These are phyloP conservation scores for Burhinus oedicnemus DNA, from an alignment of 2,113 vertebrate genomes.

Conservation along the genomic window DNA sequence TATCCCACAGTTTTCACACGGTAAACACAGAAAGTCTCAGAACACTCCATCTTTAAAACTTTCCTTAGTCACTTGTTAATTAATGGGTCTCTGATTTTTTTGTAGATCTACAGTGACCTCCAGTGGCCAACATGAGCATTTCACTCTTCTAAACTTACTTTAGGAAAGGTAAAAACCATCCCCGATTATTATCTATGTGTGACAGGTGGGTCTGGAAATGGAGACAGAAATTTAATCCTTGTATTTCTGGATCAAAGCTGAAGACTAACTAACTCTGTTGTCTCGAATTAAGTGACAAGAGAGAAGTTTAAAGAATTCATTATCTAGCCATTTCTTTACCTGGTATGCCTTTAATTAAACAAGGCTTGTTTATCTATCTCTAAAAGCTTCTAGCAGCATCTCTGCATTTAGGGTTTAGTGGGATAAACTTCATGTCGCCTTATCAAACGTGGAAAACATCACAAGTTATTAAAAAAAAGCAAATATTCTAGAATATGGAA, in stretches of 20 bases:
- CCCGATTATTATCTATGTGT: background rate
- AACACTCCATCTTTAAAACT: constrained; percentile 4
- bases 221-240: background rate
- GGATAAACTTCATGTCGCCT: background rate
- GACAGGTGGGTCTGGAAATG: constrained; percentile 23
- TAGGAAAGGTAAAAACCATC: background rate
- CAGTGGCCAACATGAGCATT: constrained; percentile 11
- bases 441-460: background rate
- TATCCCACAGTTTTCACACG: constrained; percentile 29
- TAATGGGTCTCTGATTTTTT: background rate
- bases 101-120: constrained; percentile 62
- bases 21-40: constrained; percentile 42
- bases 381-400: background rate
- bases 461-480: background rate
- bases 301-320: background rate
- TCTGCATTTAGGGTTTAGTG: background rate
- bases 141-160: background rate
- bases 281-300: background rate
- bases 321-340: background rate
- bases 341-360: constrained; percentile 16
- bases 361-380: background rate
- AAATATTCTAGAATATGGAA: background rate
- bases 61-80: background rate
- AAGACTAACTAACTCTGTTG: background rate
- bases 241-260: background rate